Base-by-base conservation (phyloP, 2,888 invertebrate species). In the Nomada fabriciana region DNA sequence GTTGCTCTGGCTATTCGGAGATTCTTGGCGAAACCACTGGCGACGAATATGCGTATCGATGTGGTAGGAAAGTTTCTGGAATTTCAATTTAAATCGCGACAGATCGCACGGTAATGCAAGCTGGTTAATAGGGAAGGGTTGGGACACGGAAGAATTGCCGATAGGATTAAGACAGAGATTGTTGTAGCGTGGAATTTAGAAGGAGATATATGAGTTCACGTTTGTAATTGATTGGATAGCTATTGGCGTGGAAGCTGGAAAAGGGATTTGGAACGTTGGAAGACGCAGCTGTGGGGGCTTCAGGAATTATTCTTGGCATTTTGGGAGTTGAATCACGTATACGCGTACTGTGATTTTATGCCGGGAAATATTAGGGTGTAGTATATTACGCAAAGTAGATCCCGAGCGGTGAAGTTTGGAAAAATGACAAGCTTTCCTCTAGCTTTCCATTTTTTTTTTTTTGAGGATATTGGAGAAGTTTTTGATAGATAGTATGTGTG, bases 201-300 rank as follows among this genome's bases (percentile, higher is more conserved):
- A 57, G 69, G 29, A 60, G 47, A 15, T 57, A 18, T 25, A 70
- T 50, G 18, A 29, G 50, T 70, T 47, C 29, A 15, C 5, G 59
- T 55, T 68, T 57, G 70, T 70, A 70, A 70, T 70, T 60, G 70
- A 70, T 70, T 70, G 70, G 70, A 5, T 20, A 43, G 43, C n/a
- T 50, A 70, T 29, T n/a, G 59, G 47, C 20, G 70, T 50, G 64
- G 64, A 64, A 64, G 50, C 73, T 81, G 55, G 77, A 65, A 76
- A 83, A 64, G 65, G 64, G 68, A 23, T 82, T 74, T 63, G 75
- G 74, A 57, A n/a, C 18, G n/a, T 68, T 42, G n/a, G 23, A 42
- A 15, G 29, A 36, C 36, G 15, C 42, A n/a, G 42, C 42, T 55
- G 68, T 13, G 13, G 29, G 36, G 9, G 18, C 15, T 15, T 7